Conservation (phyloP, 2,113 vertebrate species). For the Siphamia tubifer region DNA sequence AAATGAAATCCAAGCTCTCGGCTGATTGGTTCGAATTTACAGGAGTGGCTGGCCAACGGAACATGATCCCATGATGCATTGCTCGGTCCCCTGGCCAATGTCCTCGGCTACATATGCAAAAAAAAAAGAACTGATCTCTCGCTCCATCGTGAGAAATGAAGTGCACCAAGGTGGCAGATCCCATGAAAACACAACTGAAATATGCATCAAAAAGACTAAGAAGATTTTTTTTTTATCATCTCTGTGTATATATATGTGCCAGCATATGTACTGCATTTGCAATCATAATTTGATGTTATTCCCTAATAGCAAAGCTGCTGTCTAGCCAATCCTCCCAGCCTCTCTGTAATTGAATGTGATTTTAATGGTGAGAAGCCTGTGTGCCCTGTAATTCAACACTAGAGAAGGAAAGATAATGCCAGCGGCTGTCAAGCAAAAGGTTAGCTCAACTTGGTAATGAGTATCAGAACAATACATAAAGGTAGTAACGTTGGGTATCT, state of each 20-base stretch:
- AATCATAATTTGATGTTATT: slow-evolving; percentile 58
- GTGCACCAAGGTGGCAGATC: slow-evolving; percentile 40
- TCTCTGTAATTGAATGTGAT: slow-evolving; percentile 75
- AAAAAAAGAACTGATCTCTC: not conserved
- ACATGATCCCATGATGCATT: slow-evolving; percentile 25
- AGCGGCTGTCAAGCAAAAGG: slow-evolving; percentile 22
- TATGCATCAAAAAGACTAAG: slow-evolving; percentile 26
- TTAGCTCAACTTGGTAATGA: not conserved
- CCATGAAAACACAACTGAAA: slow-evolving; percentile 47
- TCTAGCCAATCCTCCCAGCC: slow-evolving; percentile 45
- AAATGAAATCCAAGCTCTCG: slow-evolving; percentile 1
- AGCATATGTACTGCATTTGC: slow-evolving; percentile 42
- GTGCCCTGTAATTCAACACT: slow-evolving; percentile 68
- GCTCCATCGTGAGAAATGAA: slow-evolving; percentile 12
- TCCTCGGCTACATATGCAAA: not conserved
- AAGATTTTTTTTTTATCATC: slow-evolving; percentile 1
- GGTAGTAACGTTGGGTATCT: not conserved
- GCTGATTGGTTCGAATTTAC: not conserved
- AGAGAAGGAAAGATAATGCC: slow-evolving; percentile 34
- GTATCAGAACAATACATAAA: not conserved
- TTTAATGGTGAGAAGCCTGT: slow-evolving; percentile 66
- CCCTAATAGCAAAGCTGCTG: slow-evolving; percentile 59
- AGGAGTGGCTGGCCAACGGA: slow-evolving; percentile 3
- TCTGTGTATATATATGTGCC: slow-evolving; percentile 27
- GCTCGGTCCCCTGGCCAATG: slow-evolving; percentile 5